Evolutionary conservation across 2,888 invertebrate genomes (phyloP).

Genomic region (Meghimatium bilineatum): DNA sequence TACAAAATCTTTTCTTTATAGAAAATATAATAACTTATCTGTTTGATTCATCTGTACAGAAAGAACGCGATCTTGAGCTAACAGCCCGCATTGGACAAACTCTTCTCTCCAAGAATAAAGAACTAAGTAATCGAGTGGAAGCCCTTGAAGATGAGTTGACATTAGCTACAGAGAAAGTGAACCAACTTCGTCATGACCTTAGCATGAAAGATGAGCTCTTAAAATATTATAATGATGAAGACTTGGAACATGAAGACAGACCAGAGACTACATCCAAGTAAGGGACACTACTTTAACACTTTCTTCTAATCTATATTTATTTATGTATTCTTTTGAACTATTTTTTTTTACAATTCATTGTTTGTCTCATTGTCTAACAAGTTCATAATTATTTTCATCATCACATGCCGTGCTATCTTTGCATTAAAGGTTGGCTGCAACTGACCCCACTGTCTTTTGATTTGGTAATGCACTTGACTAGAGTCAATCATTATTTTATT

Average conservation of each 20-base stretch:
- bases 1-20: no score
- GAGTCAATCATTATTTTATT: no score
- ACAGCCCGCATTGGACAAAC: slow-evolving; percentile 99
- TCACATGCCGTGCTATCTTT: no score
- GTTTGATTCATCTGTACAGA: slow-evolving; percentile 86
- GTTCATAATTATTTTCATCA: no score
- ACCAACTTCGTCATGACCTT: slow-evolving; percentile 93
- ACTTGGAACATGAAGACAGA: slow-evolving; percentile 82
- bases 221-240: slow-evolving; percentile 91
- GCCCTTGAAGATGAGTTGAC: slow-evolving; percentile 79
- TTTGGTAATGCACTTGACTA: no score
- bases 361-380: no score
- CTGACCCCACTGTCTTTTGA: no score
- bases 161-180: slow-evolving; percentile 72
- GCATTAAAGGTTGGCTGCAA: no score
- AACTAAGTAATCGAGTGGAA: slow-evolving; percentile 78
- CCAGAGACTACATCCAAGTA: slow-evolving; percentile 7
- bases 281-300: not conserved
- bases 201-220: slow-evolving; percentile 91
- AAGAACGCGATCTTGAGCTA: slow-evolving; percentile 98
- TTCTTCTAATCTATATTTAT: not conserved
- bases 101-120: slow-evolving; percentile 88
- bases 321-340: no score
- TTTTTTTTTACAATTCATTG: not conserved
- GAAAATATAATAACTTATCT: no score